Percentiles rank a stretch among this genome's conserved stretches.
These are phyloP conservation scores for Ostrea edulis DNA, from an alignment of 1,140 invertebrate genomes.

Conservation along the genomic window DNA sequence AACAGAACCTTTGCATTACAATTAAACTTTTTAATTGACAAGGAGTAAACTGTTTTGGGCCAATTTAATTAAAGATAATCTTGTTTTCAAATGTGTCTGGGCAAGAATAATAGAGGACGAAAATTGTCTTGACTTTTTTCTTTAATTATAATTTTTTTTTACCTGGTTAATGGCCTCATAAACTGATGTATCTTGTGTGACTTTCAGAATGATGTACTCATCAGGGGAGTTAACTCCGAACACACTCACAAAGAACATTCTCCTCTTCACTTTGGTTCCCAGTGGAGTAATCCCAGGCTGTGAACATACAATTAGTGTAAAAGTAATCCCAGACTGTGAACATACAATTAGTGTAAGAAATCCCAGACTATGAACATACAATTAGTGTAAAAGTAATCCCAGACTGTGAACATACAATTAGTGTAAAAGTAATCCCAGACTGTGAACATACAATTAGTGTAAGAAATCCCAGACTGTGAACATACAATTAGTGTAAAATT, in stretches of 20 bases:
- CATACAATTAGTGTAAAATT: not conserved
- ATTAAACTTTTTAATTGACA: no score
- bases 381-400: conserved; percentile 38
- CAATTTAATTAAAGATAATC: no score
- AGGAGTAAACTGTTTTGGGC: no score
- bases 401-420: conserved; percentile 38
- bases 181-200: conserved; percentile 92
- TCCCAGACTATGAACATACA: conserved; percentile 42
- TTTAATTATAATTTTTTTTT: conserved; percentile 30
- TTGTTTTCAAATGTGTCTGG: no score
- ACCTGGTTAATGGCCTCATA: conserved; percentile 91
- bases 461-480: conserved; percentile 47
- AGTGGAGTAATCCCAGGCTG: conserved; percentile 54
- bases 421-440: conserved; percentile 41
- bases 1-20: not conserved
- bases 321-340: conserved; percentile 47
- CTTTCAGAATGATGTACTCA: conserved; percentile 93
- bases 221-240: conserved; percentile 93
- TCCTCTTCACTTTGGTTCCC: conserved; percentile 83
- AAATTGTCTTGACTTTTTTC: not conserved
- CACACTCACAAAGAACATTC: conserved; percentile 95
- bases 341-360: conserved; percentile 18
- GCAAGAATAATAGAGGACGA: not conserved
- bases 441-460: conserved; percentile 23
- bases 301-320: conserved; percentile 7